These are phyloP conservation scores for Pseudorhiza aurosa DNA, from an alignment of 30 jellyfish, hydroid and myxozoan genomes.

Conservation along the genomic window DNA sequence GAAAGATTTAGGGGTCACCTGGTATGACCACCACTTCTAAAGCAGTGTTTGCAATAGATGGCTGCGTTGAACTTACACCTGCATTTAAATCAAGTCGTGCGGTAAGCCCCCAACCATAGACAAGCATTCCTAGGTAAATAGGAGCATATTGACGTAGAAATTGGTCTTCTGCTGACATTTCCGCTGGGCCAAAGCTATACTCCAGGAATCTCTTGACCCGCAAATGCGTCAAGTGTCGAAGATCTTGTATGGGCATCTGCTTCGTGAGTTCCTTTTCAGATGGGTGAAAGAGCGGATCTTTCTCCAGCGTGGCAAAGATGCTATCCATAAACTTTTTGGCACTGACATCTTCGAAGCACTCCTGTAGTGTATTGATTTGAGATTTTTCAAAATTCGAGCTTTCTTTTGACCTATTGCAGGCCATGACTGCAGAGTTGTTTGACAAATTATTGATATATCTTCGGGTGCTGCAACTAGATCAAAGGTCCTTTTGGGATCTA, in stretches of 20 bases:
- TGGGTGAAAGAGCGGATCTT: slow-evolving; percentile 62
- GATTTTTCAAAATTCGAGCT: neutral
- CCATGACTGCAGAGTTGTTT: too few species aligned
- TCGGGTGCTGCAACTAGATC: too few species aligned
- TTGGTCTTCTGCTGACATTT: slow-evolving; percentile 23
- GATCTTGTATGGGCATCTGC: slow-evolving; percentile 48
- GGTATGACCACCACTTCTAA: too few species aligned
- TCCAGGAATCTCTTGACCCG: slow-evolving; percentile 36
- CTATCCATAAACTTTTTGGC: neutral
- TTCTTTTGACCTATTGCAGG: too few species aligned
- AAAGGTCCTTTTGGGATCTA: too few species aligned
- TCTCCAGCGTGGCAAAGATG: slow-evolving; percentile 29
- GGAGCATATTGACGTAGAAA: neutral
- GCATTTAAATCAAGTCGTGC: slow-evolving; percentile 33
- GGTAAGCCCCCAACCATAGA: slow-evolving; percentile 22
- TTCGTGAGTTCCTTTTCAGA: slow-evolving; percentile 28
- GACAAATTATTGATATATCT: too few species aligned
- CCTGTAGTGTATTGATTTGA: neutral
- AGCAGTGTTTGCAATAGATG: too few species aligned
- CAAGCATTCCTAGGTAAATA: slow-evolving; percentile 1
- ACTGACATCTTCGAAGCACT: slow-evolving; percentile 4
- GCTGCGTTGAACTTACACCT: slow-evolving; percentile 17
- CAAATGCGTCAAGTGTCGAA: slow-evolving; percentile 36
- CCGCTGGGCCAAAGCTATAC: slow-evolving; percentile 16
- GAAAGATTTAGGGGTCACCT: too few species aligned